A percentile compares a stretch with the other conserved stretches of the same genome.
These are phyloP conservation scores for Drosophila recens DNA, from an alignment of 2,888 invertebrate genomes.

Conservation along the genomic window DNA sequence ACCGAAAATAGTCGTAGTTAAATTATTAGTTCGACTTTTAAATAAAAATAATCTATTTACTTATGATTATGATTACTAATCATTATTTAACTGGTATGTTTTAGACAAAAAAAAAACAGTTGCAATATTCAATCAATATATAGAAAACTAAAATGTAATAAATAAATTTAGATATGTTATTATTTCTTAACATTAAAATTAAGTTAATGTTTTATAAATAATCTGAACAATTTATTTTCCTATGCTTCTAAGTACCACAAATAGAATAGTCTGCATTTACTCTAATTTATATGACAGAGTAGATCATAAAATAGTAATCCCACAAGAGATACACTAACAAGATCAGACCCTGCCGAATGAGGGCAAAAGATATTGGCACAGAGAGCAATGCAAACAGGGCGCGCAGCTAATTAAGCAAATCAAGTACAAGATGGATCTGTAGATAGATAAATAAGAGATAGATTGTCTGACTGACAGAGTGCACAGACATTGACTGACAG, in stretches of 20 bases:
- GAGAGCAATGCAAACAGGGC: conserved; percentile 28
- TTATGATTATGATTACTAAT: too few species aligned
- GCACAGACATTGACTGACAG: conserved; percentile 63
- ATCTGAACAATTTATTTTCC: too few species aligned
- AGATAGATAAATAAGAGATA: conserved; percentile 49
- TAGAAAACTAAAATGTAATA: too few species aligned
- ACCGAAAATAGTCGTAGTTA: too few species aligned
- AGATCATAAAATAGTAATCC: neutral
- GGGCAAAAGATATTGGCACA: conserved; percentile 50
- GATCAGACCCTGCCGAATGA: conserved; percentile 24
- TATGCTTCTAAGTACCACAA: too few species aligned
- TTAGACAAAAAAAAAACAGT: too few species aligned
- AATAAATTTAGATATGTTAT: too few species aligned
- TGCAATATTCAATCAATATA: too few species aligned
- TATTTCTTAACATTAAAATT: neutral
- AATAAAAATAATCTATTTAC: too few species aligned
- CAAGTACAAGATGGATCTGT: conserved; percentile 70
- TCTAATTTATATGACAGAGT: neutral
- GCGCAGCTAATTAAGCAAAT: conserved; percentile 75
- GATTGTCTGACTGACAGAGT: conserved; percentile 65
- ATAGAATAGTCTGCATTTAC: neutral
- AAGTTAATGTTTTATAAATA: too few species aligned
- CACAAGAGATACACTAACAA: conserved; percentile 21
- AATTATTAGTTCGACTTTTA: too few species aligned
- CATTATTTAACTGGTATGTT: too few species aligned